phyloP scores from a whole-genome alignment of 2,888 invertebrate species.

The Cheilosia soror region DNA sequence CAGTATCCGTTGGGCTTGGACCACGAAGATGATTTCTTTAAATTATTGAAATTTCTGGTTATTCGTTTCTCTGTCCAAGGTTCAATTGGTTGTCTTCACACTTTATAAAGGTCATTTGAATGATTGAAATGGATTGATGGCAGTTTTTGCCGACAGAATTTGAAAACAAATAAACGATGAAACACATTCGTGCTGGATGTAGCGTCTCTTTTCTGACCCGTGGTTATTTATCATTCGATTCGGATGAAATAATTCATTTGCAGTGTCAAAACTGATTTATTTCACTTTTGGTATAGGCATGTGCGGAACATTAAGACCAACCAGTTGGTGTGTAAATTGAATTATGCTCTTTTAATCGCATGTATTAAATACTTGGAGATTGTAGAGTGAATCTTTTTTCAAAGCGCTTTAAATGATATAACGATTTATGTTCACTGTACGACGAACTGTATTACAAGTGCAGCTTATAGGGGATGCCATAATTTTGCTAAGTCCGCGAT shows the following conservation, averaged over 20 bases:
- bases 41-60: conserved; percentile 7
- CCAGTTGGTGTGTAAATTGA: neutral
- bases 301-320: neutral
- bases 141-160: neutral
- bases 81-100: conserved; percentile 15
- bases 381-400: no score
- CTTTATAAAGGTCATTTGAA: conserved; percentile 3
- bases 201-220: neutral
- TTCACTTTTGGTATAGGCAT: neutral
- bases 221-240: conserved; percentile 19
- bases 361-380: neutral
- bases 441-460: no score
- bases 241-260: conserved; percentile 14
- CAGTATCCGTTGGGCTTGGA: neutral
- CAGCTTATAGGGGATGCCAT: no score
- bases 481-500: no score
- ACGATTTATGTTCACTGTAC: neutral
- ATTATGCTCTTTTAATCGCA: conserved; percentile 1
- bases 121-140: conserved; percentile 23
- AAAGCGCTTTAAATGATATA: no score
- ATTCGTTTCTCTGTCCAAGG: neutral
- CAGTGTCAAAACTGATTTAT: conserved; percentile 26
- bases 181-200: neutral
- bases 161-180: conserved; percentile 16
- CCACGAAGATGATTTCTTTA: neutral